A percentile compares a stretch with the other conserved stretches of the same genome.
phyloP scores from a whole-genome alignment of 1,140 invertebrate genomes.

The Tenebrio molitor region DNA sequence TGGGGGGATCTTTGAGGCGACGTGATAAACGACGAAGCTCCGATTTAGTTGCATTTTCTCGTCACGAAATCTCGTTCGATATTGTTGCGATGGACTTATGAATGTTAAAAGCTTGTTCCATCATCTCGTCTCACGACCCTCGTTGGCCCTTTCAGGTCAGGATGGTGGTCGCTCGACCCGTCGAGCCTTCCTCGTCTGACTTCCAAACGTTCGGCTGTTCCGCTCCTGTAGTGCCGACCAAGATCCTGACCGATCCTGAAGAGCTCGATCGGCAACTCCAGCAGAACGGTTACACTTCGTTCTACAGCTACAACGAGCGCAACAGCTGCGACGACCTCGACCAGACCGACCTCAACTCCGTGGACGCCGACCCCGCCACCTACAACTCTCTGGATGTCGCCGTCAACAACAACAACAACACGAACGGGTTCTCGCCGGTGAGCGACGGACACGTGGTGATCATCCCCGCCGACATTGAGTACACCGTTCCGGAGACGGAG shows the following conservation, averaged over 20 bases:
- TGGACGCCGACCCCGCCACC: conserved; percentile 3
- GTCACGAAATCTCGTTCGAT: no score
- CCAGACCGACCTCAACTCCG: conserved; percentile 21
- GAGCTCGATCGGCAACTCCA: conserved; percentile 84
- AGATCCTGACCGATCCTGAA: conserved; percentile 84
- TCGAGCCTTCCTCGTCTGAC: conserved; percentile 80
- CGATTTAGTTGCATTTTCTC: no score
- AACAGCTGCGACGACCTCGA: conserved; percentile 13
- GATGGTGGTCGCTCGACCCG: conserved; percentile 89
- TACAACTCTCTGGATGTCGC: conserved; percentile 54
- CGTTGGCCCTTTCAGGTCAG: conserved; percentile 73
- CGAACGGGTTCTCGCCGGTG: conserved; percentile 66
- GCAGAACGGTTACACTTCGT: conserved; percentile 74
- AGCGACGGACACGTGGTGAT: conserved; percentile 68
- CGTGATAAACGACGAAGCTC: no score
- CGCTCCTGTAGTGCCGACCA: conserved; percentile 85
- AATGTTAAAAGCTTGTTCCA: no score
- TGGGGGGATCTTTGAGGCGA: no score
- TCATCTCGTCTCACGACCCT: not conserved
- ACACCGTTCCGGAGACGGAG: conserved; percentile 66
- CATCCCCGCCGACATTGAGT: conserved; percentile 64
- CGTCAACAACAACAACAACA: conserved; percentile 53
- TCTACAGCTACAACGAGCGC: conserved; percentile 45
- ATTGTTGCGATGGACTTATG: no score
- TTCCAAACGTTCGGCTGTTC: conserved; percentile 72